Evolutionary conservation across 2,888 invertebrate species (phyloP).

Genomic region (Catocala fraxini): DNA sequence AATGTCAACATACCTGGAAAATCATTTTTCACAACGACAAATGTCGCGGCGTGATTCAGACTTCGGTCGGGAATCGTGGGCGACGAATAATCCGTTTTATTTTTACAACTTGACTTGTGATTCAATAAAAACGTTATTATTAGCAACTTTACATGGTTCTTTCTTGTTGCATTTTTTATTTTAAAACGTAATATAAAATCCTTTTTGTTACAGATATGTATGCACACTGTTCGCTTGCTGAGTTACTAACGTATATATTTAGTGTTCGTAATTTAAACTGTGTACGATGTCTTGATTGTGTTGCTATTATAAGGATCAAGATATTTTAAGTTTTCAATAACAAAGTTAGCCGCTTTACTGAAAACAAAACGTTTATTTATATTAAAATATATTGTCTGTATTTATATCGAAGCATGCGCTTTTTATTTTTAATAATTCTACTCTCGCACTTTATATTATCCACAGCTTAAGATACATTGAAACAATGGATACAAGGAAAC

Average conservation of each 20-base stretch:
- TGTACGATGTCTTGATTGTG: conserved; percentile 18
- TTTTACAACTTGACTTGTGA: conserved; percentile 72
- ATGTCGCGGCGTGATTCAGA: conserved; percentile 65
- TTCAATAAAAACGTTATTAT: conserved; percentile 71
- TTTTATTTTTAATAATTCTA: neutral
- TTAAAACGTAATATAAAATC: conserved; percentile 21
- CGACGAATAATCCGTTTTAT: conserved; percentile 72
- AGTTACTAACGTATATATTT: conserved; percentile 18
- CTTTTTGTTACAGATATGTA: conserved; percentile 27
- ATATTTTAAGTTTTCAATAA: conserved; percentile 10
- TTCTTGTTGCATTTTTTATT: conserved; percentile 36
- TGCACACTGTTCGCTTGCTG: no score
- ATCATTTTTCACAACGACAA: conserved; percentile 61
- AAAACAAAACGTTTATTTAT: neutral
- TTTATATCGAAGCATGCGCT: neutral
- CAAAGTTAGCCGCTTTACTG: neutral
- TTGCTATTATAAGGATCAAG: conserved; percentile 5
- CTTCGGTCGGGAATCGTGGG: conserved; percentile 64
- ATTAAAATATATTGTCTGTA: neutral
- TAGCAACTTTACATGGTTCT: conserved; percentile 51
- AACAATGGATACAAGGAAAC: no score
- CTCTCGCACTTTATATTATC: no score
- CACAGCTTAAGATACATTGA: no score
- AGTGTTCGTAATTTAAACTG: conserved; percentile 20
- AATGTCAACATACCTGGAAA: conserved; percentile 64